Evolutionary conservation across 2,888 invertebrate species (phyloP).

Genomic region (Torymus tubicola): DNA sequence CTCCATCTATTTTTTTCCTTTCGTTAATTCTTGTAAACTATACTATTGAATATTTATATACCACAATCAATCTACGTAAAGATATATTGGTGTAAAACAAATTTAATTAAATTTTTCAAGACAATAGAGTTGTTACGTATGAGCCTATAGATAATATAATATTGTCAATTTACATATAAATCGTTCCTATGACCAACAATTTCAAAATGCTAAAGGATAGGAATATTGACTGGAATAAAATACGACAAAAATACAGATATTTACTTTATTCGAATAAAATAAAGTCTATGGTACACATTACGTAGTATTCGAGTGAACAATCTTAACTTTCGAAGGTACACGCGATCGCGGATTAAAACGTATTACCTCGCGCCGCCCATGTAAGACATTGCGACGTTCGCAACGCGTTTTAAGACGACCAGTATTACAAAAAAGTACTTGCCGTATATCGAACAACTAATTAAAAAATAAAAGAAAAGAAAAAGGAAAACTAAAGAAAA

Average conservation of each 20-base stretch:
- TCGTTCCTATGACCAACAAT: no score
- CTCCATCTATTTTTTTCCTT: no score
- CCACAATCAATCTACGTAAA: no score
- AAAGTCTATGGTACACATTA: slow-evolving; percentile 56
- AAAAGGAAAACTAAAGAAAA: slow-evolving; percentile 19
- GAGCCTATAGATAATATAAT: no score
- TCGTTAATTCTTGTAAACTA: no score
- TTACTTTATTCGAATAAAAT: slow-evolving; percentile 57
- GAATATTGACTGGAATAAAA: neutral
- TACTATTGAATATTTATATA: no score
- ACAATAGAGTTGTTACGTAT: no score
- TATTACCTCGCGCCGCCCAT: slow-evolving; percentile 15
- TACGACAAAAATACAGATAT: slow-evolving; percentile 34
- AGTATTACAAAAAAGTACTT: slow-evolving; percentile 47
- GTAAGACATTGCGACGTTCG: slow-evolving; percentile 2
- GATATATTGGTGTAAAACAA: no score
- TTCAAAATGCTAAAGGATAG: neutral
- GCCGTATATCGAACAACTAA: slow-evolving; percentile 37
- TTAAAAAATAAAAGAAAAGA: slow-evolving; percentile 39
- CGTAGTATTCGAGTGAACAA: slow-evolving; percentile 48
- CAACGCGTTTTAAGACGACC: slow-evolving; percentile 30
- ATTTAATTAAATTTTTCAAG: no score
- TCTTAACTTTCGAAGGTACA: slow-evolving; percentile 47
- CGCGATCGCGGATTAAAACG: slow-evolving; percentile 38
- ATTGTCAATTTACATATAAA: no score